Percentiles rank a stretch among this genome's conserved stretches.
These are phyloP conservation scores for Danionella dracula DNA, from an alignment of 2,797 vertebrate species.

Conservation along the genomic window DNA sequence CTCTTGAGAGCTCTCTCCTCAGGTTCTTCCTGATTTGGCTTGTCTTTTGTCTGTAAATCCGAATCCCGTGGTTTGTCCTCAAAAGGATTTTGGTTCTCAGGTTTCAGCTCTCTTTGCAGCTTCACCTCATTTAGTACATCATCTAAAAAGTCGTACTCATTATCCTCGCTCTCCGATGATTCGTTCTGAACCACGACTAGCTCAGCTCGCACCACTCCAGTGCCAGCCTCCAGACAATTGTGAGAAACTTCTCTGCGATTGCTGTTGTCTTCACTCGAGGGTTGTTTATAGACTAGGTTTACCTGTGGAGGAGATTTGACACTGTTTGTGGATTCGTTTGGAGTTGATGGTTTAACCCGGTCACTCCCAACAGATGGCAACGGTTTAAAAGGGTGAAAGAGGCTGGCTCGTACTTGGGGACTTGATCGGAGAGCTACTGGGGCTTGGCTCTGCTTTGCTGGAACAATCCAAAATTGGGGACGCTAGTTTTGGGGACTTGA, in stretches of 20 bases:
- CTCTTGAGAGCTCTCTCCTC: conserved; percentile 28
- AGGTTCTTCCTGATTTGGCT: conserved; percentile 6
- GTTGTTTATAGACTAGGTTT: conserved; percentile 44
- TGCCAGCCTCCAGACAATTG: conserved; percentile 50
- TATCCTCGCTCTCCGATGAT: conserved; percentile 76
- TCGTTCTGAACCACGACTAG: conserved; percentile 77
- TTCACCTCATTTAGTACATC: conserved; percentile 61
- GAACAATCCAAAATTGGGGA: background rate
- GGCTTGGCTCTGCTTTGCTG: background rate
- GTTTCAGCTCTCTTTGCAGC: conserved; percentile 33
- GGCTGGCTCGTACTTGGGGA: conserved; percentile 40
- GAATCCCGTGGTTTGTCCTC: conserved; percentile 16
- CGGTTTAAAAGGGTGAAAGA: conserved; percentile 43
- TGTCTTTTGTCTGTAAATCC: background rate
- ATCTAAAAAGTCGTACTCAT: conserved; percentile 58
- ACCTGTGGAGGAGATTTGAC: conserved; percentile 40
- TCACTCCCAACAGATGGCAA: conserved; percentile 54
- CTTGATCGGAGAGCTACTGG: conserved; percentile 44
- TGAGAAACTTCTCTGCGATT: conserved; percentile 37
- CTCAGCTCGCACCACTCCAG: conserved; percentile 68
- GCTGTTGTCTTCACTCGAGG: conserved; percentile 42
- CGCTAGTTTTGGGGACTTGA: no score
- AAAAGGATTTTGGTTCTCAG: conserved; percentile 21
- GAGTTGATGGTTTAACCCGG: conserved; percentile 50
- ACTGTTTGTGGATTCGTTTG: conserved; percentile 54